Base-by-base conservation (phyloP, 2,797 vertebrate genomes). In the Sebastes variabilis region DNA sequence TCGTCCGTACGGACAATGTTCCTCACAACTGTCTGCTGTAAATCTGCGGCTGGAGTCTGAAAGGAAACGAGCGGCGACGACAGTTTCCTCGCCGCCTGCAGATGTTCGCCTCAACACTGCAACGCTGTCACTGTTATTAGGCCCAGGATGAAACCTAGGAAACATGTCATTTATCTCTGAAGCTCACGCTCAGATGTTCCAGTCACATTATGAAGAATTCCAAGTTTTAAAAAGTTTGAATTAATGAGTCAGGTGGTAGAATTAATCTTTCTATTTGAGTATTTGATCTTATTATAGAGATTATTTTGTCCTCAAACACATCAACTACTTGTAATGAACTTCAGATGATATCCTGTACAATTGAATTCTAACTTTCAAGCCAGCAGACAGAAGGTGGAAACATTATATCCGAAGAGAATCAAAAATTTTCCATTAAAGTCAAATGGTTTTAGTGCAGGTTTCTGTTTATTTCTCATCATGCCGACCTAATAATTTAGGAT, bases 21-120 rank as follows among this genome's bases (percentile, higher is more conserved):
- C 77, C 79, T 58, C 84, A 87, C 89, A 84, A 60, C 75, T 9
- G 62, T 46, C 62, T 25, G 87, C 85, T n/a, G 83, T 92, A 92
- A 92, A 93, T 94, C 90, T 89, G 87, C 18, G 12, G 84, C 82
- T 36, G 32, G 75, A 22, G 59, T 58, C 55, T 77, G 76, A 87
- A 46, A 80, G 86, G 76, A 90, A 89, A 81, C 34, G 24, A 79
- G 85, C 72, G 1, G 84, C 52, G 77, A 84, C 55, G 46, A 88
- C 79, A 78, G 88, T 78, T 90, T 87, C 84, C 83, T 81, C 65
- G 7, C 77, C 52, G 59, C 76, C 70, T 13, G 58, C 90, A 91
- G 68, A 88, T 84, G 89, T 85, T 88, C 34, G 36, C 30, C 81
- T 71, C 64, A 9, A 6, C 80, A 2, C 73, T 66, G 56, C 34